phyloP scores from a whole-genome alignment of 2,797 vertebrate species.

The Lepilemur ruficaudatus region DNA sequence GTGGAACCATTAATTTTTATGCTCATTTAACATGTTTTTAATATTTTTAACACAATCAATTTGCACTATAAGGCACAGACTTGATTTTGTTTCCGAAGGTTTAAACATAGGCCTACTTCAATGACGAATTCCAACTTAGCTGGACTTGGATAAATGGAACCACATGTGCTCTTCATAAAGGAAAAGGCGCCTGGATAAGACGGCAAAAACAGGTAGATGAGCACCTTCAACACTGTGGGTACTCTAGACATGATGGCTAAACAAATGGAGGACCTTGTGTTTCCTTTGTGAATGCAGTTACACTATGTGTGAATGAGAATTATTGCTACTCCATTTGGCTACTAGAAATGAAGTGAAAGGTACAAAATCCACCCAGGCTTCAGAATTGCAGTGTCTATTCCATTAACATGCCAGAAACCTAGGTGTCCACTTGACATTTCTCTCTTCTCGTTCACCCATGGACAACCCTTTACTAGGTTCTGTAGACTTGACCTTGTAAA shows the following conservation, averaged over 20 bases:
- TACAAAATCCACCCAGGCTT: slow-evolving; percentile 52
- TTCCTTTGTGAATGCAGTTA: neutral
- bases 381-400: slow-evolving; percentile 50
- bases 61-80: neutral
- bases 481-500: neutral
- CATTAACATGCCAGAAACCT: slow-evolving; percentile 25
- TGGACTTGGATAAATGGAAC: neutral
- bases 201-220: neutral
- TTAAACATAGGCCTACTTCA: neutral
- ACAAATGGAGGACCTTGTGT: neutral
- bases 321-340: slow-evolving; percentile 50
- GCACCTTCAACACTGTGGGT: neutral
- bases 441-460: neutral
- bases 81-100: slow-evolving; percentile 10
- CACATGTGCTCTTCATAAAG: neutral
- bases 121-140: neutral
- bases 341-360: slow-evolving; percentile 63
- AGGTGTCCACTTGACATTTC: neutral
- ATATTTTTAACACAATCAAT: neutral
- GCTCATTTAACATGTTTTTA: neutral
- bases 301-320: neutral
- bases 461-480: neutral
- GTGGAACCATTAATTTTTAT: neutral
- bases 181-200: neutral
- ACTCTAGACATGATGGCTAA: accelerated